Evolutionary conservation across 2,888 invertebrate genomes (phyloP), one percentile per base, ranked within the genome.

Genomic region (Thereva nobilitata): DNA sequence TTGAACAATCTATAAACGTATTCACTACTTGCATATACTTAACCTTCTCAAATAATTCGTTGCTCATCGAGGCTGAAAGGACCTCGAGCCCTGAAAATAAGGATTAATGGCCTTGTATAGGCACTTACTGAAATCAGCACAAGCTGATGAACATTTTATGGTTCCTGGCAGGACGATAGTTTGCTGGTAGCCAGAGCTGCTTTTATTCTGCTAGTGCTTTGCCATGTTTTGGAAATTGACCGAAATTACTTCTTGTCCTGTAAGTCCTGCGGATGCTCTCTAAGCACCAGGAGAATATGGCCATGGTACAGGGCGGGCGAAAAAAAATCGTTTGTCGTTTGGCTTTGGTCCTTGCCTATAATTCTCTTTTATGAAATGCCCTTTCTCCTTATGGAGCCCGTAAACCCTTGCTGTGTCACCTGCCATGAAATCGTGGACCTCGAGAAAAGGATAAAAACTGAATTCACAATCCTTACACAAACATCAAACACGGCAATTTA

Each of bases 401-500:
- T 59, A 59, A 59, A 59, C 45, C 34, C 57, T 59, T 38, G 47
- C 47, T 59, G 47, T 47, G 47, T 59, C 57, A 7, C 45, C 47
- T 45, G n/a, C 12, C 38, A 44, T 50, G 35, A 50, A 23, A 9
- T 7, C n/a, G 47, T 38, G 47, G 35, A 44, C 50, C 50, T 8
- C 38, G 2, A 9, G 37, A 37, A 37, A 59, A 47, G 57, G 40
- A 38, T 57, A 23, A 23, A 23, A 23, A 23, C 23, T 23, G 23
- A 23, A 23, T 23, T 23, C 23, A 23, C 23, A 23, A 23, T 57
- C 56, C 38, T 59, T 37, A n/a, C 37, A 3, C 37, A 59, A 12
- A 59, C 57, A 57, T 57, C 45, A 45, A 44, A 59, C 47, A 38
- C n/a, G 44, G 38, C 41, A 47, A 59, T 47, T 59, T 59, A 59